Percentiles rank a stretch among this genome's conserved stretches.
Evolutionary conservation across 2,113 vertebrate species (phyloP).

Genomic region (Eonycteris spelaea): DNA sequence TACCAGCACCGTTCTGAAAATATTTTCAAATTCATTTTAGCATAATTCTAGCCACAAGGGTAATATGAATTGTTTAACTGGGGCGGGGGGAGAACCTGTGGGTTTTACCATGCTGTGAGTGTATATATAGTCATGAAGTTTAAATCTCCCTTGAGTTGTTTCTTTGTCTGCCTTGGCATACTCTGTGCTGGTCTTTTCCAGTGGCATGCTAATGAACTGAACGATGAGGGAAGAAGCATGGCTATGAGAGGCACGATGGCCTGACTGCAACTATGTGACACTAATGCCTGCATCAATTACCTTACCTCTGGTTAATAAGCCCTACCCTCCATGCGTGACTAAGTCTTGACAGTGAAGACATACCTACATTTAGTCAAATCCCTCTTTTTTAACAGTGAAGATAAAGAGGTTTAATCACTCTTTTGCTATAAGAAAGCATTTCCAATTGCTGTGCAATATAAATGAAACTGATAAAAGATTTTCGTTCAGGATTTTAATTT

Average conservation of each 20-base stretch:
- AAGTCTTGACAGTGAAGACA: constrained; percentile 61
- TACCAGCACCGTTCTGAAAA: constrained; percentile 16
- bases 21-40: constrained; percentile 49
- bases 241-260: background rate
- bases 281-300: background rate
- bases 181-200: constrained; percentile 50
- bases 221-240: background rate
- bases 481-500: constrained; percentile 70
- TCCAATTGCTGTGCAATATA: constrained; percentile 60
- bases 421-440: constrained; percentile 57
- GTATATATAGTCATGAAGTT: constrained; percentile 4
- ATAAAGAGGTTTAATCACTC: constrained; percentile 28
- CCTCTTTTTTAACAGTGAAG: background rate
- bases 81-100: constrained; percentile 3
- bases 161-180: constrained; percentile 28
- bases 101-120: constrained; percentile 35
- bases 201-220: constrained; percentile 56
- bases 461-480: constrained; percentile 54
- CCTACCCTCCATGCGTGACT: background rate
- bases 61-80: constrained; percentile 33
- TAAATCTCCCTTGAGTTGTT: constrained; percentile 44
- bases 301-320: constrained; percentile 38
- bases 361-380: constrained; percentile 22
- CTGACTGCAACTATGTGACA: constrained; percentile 10
- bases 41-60: constrained; percentile 52